phyloP scores from a whole-genome alignment of 2,113 vertebrate species.

The Chaetura pelagica region DNA sequence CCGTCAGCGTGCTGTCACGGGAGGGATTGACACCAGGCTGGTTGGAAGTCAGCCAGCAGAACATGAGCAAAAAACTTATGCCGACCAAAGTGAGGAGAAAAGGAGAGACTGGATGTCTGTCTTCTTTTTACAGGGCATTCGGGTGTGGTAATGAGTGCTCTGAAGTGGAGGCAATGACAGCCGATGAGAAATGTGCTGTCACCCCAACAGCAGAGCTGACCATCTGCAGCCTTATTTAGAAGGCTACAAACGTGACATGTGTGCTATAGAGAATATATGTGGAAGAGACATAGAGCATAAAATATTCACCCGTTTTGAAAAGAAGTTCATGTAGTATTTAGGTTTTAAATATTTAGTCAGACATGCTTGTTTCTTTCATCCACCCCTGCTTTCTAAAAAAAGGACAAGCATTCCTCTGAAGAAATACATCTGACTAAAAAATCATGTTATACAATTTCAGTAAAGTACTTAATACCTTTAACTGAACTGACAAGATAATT shows the following conservation, averaged over 20 bases:
- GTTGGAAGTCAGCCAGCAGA: neutral
- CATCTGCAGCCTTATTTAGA: neutral
- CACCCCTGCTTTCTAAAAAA: neutral
- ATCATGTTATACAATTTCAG: neutral
- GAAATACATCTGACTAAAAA: neutral
- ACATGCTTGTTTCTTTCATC: neutral
- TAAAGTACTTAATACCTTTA: neutral
- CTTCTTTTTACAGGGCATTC: neutral
- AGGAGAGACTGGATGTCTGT: neutral
- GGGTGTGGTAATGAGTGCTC: neutral
- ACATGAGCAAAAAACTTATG: neutral
- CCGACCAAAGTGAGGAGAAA: neutral
- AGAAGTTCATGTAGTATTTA: neutral
- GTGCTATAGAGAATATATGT: neutral
- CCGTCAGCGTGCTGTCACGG: accelerated
- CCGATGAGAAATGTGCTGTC: neutral
- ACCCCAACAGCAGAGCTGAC: neutral
- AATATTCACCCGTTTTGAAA: neutral
- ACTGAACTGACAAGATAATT: neutral
- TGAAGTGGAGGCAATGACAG: neutral
- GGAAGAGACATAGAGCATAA: neutral
- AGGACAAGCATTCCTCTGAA: neutral
- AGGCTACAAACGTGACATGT: neutral
- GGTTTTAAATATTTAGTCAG: neutral
- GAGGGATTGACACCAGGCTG: neutral